A percentile compares a stretch with the other conserved stretches of the same genome.
Conservation (phyloP, 1,140 invertebrate genomes). For the Formica selysi region DNA sequence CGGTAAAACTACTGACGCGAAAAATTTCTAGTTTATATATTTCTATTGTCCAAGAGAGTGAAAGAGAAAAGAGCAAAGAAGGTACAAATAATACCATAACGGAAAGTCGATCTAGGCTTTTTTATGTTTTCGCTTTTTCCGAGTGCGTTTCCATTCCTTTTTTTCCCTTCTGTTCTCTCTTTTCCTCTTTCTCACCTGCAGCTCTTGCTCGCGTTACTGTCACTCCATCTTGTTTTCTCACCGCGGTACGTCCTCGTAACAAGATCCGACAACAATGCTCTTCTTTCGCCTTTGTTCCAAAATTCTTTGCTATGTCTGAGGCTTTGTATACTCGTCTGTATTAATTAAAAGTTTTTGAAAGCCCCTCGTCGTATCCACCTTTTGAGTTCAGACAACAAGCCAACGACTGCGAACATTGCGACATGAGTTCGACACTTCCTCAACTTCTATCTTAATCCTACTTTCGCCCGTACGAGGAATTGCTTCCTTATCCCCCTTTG, state of each 20-base stretch:
- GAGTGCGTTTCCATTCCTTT: slow-evolving; percentile 39
- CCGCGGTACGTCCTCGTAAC: slow-evolving; percentile 75
- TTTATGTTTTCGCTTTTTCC: slow-evolving; percentile 61
- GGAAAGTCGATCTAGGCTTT: slow-evolving; percentile 61
- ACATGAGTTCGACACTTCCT: slow-evolving; percentile 42
- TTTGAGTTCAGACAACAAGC: slow-evolving; percentile 56
- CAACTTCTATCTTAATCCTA: slow-evolving; percentile 8
- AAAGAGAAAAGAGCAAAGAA: slow-evolving; percentile 60
- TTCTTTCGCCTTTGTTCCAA: slow-evolving; percentile 80
- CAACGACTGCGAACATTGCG: slow-evolving; percentile 49
- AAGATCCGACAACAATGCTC: slow-evolving; percentile 82
- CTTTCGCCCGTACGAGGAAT: slow-evolving; percentile 13
- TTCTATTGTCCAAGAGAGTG: slow-evolving; percentile 45
- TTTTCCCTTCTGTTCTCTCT: background rate
- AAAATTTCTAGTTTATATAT: slow-evolving; percentile 70
- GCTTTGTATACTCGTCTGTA: slow-evolving; percentile 79
- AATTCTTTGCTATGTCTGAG: slow-evolving; percentile 78
- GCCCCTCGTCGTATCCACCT: slow-evolving; percentile 69
- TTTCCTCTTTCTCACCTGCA: slow-evolving; percentile 1
- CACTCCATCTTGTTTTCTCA: slow-evolving; percentile 63
- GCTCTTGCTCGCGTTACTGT: slow-evolving; percentile 41
- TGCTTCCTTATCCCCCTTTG: slow-evolving; percentile 8
- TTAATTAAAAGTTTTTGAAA: slow-evolving; percentile 83
- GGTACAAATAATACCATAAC: slow-evolving; percentile 68
- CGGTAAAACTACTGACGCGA: slow-evolving; percentile 48